Conservation (phyloP, 2,888 invertebrate species). For the Tipula vernalis region DNA sequence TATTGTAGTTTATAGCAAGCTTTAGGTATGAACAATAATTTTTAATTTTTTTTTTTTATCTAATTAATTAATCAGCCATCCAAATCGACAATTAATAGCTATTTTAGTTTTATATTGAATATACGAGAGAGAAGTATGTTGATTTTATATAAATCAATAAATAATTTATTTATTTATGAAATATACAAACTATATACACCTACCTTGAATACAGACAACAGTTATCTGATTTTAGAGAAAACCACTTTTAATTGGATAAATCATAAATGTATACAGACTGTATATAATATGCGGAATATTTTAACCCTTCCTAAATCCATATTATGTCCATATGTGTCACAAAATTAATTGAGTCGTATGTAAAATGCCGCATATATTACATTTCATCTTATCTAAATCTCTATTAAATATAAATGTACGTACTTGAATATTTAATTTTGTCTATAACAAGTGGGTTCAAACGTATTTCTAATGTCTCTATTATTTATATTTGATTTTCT, state of each 20-base stretch:
- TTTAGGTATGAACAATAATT: background rate
- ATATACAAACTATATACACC: background rate
- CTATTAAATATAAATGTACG: background rate
- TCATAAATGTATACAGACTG: background rate
- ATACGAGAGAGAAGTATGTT: background rate
- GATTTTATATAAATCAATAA: background rate
- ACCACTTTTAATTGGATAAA: background rate
- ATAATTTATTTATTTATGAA: background rate
- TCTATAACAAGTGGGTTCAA: background rate
- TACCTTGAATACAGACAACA: background rate
- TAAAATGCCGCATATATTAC: background rate
- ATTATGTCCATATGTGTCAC: background rate
- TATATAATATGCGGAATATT: background rate
- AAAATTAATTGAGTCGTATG: background rate
- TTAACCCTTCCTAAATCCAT: background rate
- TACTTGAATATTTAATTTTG: background rate
- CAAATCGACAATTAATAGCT: background rate
- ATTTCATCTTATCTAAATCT: background rate
- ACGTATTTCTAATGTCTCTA: background rate
- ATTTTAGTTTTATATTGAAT: background rate
- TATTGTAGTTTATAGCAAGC: background rate
- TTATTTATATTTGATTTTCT: background rate
- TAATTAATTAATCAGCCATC: background rate
- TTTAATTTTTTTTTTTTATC: background rate
- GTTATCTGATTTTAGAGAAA: background rate